Evolutionary conservation across 2,113 vertebrate genomes (phyloP), one percentile per base, ranked within the genome.

Genomic region (Perognathus longimembris): DNA sequence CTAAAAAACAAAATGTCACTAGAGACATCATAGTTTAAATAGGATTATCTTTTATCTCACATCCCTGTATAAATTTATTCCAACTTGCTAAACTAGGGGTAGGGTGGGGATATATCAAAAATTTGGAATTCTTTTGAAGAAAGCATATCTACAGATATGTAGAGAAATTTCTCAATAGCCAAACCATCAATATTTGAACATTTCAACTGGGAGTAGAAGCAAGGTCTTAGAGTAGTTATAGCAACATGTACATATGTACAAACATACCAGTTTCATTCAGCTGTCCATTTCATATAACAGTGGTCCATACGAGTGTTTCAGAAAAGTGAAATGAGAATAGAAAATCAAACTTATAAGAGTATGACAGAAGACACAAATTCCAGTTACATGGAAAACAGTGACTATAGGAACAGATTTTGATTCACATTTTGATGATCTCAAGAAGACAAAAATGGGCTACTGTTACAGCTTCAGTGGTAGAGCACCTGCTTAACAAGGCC

Each of bases 51-150:
- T 95, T 81, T 57, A 84, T 90, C 63, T 91, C 34, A 78, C 89
- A 63, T 73, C 50, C 83, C 18, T 42, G 59, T 86, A 78, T 14
- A 92, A 11, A 85, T 67, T 95, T 95, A 91, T 86, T 24, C 67
- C 74, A 20, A 88, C 57, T 85, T 91, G 14, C 63, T 88, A 40
- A 34, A 77, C 64, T 88, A 32, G 11, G 50, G 50, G 50, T 17
- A 15, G 14, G 38, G 36, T 75, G 15, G 34, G 17, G 80, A 96
- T 50, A 34, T 42, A 83, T 28, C 28, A 71, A 32, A 79, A 24
- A 24, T 21, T 78, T 50, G 42, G 14, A 66, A 30, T 75, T 76
- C 7, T 92, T 69, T 30, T 61, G 74, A 14, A 15, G 59, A 63
- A 91, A 96, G 77, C 0, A 42, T 54, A 1, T 42, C 42, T 63